Evolutionary conservation across 2,113 vertebrate species (phyloP).

Genomic region (Neotoma lepida): DNA sequence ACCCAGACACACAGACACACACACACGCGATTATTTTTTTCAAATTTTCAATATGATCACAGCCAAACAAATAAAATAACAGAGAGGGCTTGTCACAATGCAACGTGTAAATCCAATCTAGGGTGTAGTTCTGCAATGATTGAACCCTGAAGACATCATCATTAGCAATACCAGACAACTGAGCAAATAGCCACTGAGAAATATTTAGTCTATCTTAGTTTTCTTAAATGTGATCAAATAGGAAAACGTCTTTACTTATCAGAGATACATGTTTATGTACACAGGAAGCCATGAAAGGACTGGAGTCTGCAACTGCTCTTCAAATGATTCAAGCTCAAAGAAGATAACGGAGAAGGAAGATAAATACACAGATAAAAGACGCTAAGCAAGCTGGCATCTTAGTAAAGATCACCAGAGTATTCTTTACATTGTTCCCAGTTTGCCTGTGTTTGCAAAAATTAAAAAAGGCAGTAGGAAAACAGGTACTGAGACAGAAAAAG

Average conservation of each 20-base stretch:
- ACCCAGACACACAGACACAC: accelerated
- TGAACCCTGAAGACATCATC: not conserved
- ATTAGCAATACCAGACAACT: not conserved
- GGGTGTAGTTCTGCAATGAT: not conserved
- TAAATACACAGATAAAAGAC: not conserved
- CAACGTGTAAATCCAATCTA: not conserved
- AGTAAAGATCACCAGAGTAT: not conserved
- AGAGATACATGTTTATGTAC: not conserved
- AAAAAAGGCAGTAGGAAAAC: not conserved
- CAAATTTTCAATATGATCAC: not conserved
- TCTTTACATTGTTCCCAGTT: not conserved
- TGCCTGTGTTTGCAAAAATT: not conserved
- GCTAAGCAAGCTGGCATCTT: not conserved
- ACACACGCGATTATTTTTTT: not conserved
- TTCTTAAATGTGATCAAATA: not conserved
- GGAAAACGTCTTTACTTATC: not conserved
- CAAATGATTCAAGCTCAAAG: not conserved
- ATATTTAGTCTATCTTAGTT: not conserved
- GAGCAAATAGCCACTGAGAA: not conserved
- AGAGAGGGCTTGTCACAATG: not conserved
- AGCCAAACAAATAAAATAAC: not conserved
- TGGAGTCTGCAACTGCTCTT: not conserved
- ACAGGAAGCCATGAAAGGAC: not conserved
- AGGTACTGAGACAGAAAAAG: not conserved
- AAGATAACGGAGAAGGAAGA: not conserved